These are phyloP conservation scores for Crocallis elinguaria DNA, from an alignment of 2,888 invertebrate species.

Conservation along the genomic window DNA sequence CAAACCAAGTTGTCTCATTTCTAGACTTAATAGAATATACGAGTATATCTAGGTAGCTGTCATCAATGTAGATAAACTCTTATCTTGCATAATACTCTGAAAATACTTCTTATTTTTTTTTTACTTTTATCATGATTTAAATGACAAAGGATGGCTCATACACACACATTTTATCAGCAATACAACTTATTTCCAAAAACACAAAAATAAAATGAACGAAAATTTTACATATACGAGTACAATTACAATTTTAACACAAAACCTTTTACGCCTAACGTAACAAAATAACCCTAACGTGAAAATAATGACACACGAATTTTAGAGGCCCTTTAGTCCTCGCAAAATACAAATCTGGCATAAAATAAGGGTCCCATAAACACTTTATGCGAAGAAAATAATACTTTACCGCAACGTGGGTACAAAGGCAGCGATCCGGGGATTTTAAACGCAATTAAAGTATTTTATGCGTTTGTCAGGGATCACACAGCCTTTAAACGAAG, in stretches of 20 bases:
- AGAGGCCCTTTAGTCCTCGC: slow-evolving; percentile 14
- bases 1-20: too few species aligned
- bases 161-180: too few species aligned
- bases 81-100: too few species aligned
- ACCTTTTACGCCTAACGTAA: slow-evolving; percentile 10
- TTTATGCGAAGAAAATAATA: slow-evolving; percentile 25
- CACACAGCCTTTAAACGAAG: slow-evolving; percentile 25
- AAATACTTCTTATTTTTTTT: too few species aligned
- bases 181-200: too few species aligned
- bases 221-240: too few species aligned
- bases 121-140: too few species aligned
- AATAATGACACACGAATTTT: slow-evolving; percentile 21
- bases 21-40: too few species aligned
- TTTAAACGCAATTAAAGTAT: slow-evolving; percentile 34
- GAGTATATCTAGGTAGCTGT: too few species aligned
- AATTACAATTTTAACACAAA: neutral
- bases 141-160: too few species aligned
- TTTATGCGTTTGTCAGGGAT: slow-evolving; percentile 26
- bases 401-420: slow-evolving; percentile 2
- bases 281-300: slow-evolving; percentile 12
- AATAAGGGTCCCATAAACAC: slow-evolving; percentile 21
- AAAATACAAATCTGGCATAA: slow-evolving; percentile 26
- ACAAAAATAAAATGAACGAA: too few species aligned
- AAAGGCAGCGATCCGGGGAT: slow-evolving; percentile 27
- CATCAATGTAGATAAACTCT: too few species aligned